phyloP scores from a whole-genome alignment of 2,888 invertebrate genomes.

The Lithophane socia region DNA sequence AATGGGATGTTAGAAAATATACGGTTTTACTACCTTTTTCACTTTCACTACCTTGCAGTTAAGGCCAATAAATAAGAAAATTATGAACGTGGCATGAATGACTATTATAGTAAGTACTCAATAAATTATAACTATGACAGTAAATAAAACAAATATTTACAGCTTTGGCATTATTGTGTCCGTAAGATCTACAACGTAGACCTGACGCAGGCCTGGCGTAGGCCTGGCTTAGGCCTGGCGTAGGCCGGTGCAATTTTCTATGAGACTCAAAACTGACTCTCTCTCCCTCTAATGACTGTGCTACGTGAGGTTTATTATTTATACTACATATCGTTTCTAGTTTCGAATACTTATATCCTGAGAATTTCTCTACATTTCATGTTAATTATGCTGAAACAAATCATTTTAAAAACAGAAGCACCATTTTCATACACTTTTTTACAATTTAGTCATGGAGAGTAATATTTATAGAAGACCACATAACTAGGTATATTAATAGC shows the following conservation, averaged over 20 bases:
- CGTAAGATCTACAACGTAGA: constrained; percentile 15
- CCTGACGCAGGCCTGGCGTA: constrained; percentile 10
- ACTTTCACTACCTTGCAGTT: neutral
- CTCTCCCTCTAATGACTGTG: neutral
- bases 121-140: neutral
- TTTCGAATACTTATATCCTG: neutral
- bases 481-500: neutral
- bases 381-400: neutral
- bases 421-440: neutral
- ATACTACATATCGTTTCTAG: neutral
- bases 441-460: neutral
- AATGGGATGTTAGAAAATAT: neutral
- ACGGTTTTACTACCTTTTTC: neutral
- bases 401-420: neutral
- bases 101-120: neutral
- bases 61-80: neutral
- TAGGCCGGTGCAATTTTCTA: neutral
- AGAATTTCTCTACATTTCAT: neutral
- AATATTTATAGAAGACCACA: neutral
- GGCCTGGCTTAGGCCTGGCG: neutral
- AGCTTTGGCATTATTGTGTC: neutral
- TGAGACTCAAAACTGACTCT: neutral
- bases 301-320: neutral
- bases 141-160: neutral
- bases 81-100: neutral